Base-by-base conservation (phyloP, 2,113 vertebrate species). In the Sminthopsis crassicaudata region DNA sequence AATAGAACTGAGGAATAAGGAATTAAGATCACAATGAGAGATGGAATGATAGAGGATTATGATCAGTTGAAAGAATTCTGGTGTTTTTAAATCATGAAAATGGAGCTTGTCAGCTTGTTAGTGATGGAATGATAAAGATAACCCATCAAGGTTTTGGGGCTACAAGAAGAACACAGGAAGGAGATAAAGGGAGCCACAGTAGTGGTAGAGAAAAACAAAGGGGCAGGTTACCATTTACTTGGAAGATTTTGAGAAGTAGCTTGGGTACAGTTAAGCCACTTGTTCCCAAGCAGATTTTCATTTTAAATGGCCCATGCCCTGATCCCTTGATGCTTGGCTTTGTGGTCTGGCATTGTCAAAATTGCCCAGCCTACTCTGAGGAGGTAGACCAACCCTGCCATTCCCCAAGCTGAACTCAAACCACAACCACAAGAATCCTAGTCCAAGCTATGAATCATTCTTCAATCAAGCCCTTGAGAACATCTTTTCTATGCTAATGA, bases 341-440 rank as follows among this genome's bases (percentile, higher is more conserved):
- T n/a, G 67, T 84, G 67, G 67, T 84, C 67, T 84, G 67, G 67
- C 67, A 42, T 84, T 23, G 24, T 76, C 88, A 46, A 95, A 55
- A 42, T 30, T 42, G 23, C 23, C 25, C 48, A 11, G n/a, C 51
- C 42, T 88, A 36, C 8, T 52, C 55, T 46, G 26, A 94, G 53
- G 46, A 57, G 46, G n/a, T 67, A 50, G 48, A 50, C 30, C 26
- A 26, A 19, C 19, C n/a, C 53, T 90, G 52, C 46, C 55, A 52
- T 96, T 54, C 84, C 52, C 46, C 46, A 57, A 53, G 22, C 51
- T 8, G 27, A 92, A 94, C n/a, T 46, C 53, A 50, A 24, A 84
- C 67, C 23, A 57, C 90, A 91, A 67, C 91, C 91, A 94, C 48
- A 92, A 89, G 60, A 60, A 92, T 50, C 48, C n/a, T n/a, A 36